These are phyloP conservation scores for Channallabes apus DNA, from an alignment of 2,797 vertebrate species.

Conservation along the genomic window DNA sequence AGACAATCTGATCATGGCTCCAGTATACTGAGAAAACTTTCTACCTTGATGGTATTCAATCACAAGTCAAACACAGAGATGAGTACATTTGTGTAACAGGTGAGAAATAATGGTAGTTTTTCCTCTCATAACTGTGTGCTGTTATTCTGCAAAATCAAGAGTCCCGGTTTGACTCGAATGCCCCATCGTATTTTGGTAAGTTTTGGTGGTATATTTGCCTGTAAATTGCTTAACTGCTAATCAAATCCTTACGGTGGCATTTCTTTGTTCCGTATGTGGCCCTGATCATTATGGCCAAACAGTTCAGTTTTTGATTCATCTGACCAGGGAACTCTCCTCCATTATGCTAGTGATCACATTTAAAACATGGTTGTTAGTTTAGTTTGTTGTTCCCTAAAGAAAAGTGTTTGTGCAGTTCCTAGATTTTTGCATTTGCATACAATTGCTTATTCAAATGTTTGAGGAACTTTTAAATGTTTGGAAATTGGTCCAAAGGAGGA, in stretches of 20 bases:
- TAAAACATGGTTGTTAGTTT: not conserved
- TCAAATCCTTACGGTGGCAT: not conserved
- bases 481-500: not conserved
- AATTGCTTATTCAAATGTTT: not conserved
- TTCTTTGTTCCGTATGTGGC: not conserved
- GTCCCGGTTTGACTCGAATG: no score
- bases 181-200: no score
- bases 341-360: not conserved
- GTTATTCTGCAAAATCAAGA: no score
- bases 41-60: no score
- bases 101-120: no score
- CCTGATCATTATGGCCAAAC: not conserved
- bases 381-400: not conserved
- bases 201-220: no score
- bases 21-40: no score
- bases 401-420: not conserved
- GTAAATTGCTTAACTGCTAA: no score
- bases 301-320: not conserved
- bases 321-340: not conserved
- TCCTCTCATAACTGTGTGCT: no score
- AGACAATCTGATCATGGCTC: no score
- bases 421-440: not conserved
- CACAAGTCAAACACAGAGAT: no score
- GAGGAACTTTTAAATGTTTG: not conserved
- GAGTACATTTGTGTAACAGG: no score